phyloP scores from a whole-genome alignment of 2,113 vertebrate genomes.

The Planiliza haematocheilus region DNA sequence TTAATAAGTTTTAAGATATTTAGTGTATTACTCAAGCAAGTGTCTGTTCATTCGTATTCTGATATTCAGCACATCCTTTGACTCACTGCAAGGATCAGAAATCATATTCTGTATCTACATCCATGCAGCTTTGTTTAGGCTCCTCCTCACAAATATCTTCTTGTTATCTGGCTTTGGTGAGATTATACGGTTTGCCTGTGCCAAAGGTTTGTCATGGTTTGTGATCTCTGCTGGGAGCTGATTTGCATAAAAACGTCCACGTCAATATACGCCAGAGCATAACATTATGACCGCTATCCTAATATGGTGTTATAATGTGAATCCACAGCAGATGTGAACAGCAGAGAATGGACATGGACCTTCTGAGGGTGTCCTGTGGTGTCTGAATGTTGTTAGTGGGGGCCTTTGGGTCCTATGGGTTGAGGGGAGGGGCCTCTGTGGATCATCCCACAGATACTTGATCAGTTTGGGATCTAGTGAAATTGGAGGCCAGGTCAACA shows the following conservation, averaged over 20 bases:
- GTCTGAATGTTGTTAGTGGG: too few species aligned
- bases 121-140: not conserved
- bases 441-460: too few species aligned
- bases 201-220: not conserved
- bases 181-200: constrained; percentile 17
- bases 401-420: too few species aligned
- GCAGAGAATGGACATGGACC: too few species aligned
- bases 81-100: constrained; percentile 11
- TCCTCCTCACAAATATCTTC: constrained; percentile 7
- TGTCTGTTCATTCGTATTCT: not conserved
- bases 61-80: not conserved
- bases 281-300: too few species aligned
- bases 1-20: too few species aligned
- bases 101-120: constrained; percentile 8
- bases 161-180: constrained; percentile 5
- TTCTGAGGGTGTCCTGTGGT: too few species aligned
- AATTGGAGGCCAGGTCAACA: too few species aligned
- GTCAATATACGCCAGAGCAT: constrained; percentile 16
- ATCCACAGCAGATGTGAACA: too few species aligned
- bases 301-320: too few species aligned
- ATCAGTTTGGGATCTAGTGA: too few species aligned
- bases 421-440: too few species aligned
- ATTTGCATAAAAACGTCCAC: constrained; percentile 24
- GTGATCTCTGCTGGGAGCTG: not conserved
- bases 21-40: not conserved